Evolutionary conservation across 2,797 vertebrate genomes (phyloP).

Genomic region (Amniataba percoides): DNA sequence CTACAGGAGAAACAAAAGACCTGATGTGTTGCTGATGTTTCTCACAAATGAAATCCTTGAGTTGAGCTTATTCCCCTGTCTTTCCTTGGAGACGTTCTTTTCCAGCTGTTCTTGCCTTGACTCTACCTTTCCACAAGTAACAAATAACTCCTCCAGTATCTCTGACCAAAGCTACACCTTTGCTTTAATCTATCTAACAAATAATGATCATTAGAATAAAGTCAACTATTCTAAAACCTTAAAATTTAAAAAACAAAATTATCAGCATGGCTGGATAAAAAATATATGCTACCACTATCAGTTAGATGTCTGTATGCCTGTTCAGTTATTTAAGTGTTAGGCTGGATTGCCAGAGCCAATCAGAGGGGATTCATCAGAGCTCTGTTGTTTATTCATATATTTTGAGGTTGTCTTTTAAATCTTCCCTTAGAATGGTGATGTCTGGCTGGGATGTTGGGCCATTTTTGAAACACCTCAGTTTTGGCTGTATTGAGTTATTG

Average conservation of each 20-base stretch:
- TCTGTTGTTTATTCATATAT: too few species aligned
- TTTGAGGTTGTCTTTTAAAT: too few species aligned
- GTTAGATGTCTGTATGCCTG: neutral
- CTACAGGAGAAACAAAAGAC: slow-evolving; percentile 30
- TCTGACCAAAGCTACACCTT: neutral
- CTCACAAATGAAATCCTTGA: slow-evolving; percentile 22
- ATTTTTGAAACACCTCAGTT: too few species aligned
- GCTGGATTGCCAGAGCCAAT: too few species aligned
- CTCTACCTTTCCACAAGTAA: slow-evolving; percentile 2
- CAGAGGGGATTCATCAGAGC: too few species aligned
- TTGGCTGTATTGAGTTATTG: too few species aligned
- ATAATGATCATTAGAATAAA: neutral
- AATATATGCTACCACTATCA: neutral
- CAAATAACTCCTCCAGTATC: neutral
- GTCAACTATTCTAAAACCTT: neutral
- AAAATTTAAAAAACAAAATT: neutral
- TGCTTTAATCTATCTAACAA: neutral
- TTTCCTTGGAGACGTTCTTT: neutral
- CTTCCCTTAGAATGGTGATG: too few species aligned
- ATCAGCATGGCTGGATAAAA: neutral
- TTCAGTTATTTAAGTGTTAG: too few species aligned
- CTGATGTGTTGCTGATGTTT: slow-evolving; percentile 36
- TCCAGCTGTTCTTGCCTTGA: neutral
- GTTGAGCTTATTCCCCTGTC: neutral
- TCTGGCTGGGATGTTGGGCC: too few species aligned